A percentile compares a stretch with the other conserved stretches of the same genome.
phyloP scores from a whole-genome alignment of 2,113 vertebrate genomes.

The Paramisgurnus dabryanus region DNA sequence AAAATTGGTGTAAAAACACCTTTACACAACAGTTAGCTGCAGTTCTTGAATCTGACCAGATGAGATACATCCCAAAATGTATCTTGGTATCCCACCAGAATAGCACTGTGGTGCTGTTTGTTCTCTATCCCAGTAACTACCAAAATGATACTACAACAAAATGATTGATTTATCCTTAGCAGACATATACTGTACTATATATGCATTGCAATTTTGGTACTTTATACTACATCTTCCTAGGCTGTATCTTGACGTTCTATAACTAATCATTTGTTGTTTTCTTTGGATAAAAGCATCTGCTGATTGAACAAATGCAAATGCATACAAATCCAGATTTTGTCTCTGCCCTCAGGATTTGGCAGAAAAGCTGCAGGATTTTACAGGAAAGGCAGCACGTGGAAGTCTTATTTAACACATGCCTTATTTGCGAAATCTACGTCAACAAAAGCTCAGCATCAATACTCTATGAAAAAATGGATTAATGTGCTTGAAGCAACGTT shows the following conservation, averaged over 20 bases:
- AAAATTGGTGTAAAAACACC: too few relatives aligned
- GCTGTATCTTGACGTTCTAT: background rate
- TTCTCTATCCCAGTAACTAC: too few relatives aligned
- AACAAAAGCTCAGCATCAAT: conserved; percentile 22
- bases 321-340: background rate
- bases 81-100: too few relatives aligned
- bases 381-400: background rate
- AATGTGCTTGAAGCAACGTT: conserved; percentile 15
- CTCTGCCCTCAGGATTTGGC: background rate
- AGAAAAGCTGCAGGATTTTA: conserved; percentile 6
- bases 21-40: too few relatives aligned
- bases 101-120: too few relatives aligned
- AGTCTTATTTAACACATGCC: conserved; percentile 9
- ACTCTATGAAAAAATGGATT: conserved; percentile 13
- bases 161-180: too few relatives aligned
- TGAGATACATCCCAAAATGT: too few relatives aligned
- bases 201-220: background rate
- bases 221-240: background rate
- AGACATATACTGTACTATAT: too few relatives aligned
- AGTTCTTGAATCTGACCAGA: too few relatives aligned
- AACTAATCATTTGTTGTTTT: background rate
- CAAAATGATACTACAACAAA: too few relatives aligned
- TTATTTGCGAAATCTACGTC: background rate
- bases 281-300: conserved; percentile 20
- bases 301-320: background rate